Evolutionary conservation across 2,888 invertebrate genomes (phyloP).

Genomic region (Scaeva pyrastri): DNA sequence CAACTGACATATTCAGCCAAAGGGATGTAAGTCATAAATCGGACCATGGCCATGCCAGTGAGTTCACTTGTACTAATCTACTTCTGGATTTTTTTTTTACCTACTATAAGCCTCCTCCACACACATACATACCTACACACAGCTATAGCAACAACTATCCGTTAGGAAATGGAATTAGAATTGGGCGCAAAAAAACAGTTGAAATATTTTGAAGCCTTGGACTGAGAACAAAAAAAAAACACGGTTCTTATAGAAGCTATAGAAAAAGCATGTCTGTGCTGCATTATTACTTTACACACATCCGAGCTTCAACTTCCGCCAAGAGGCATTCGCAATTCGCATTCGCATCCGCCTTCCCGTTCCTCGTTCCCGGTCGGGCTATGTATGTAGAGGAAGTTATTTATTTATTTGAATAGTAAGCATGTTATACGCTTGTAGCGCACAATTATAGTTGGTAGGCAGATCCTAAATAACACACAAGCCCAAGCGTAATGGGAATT

Average conservation of each 20-base stretch:
- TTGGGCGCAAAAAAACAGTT: conserved; percentile 7
- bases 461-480: conserved; percentile 41
- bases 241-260: not conserved
- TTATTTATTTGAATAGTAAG: conserved; percentile 74
- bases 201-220: conserved; percentile 28
- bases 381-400: conserved; percentile 57
- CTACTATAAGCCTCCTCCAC: conserved; percentile 30
- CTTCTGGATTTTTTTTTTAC: conserved; percentile 32
- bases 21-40: conserved; percentile 55
- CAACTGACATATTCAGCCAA: conserved; percentile 50
- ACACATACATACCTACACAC: too few relatives aligned
- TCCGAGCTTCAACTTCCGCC: conserved; percentile 66
- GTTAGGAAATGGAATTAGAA: conserved; percentile 53
- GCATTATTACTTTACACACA: conserved; percentile 71
- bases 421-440: conserved; percentile 74
- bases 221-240: conserved; percentile 9
- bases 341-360: too few relatives aligned
- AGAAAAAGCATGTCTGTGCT: conserved; percentile 29
- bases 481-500: conserved; percentile 22
- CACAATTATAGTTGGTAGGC: conserved; percentile 69
- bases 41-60: conserved; percentile 48
- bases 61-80: conserved; percentile 67
- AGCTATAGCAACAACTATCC: conserved; percentile 13
- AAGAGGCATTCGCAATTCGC: conserved; percentile 66
- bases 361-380: conserved; percentile 23